Evolutionary conservation across 1,140 invertebrate species (phyloP).

Genomic region (Drosophila suzukii): DNA sequence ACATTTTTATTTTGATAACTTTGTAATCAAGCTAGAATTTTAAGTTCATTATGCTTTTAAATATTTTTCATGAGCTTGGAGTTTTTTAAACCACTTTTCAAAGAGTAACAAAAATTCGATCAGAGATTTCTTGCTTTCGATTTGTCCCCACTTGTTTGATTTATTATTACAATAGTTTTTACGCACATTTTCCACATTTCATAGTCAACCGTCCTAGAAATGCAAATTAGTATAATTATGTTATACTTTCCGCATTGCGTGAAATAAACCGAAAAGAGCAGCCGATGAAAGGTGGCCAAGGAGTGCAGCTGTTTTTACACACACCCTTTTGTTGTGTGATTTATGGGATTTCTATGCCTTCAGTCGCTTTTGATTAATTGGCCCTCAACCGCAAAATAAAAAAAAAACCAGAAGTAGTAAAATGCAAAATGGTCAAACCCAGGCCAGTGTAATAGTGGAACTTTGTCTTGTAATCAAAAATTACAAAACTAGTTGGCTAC

Average conservation of each 20-base stretch:
- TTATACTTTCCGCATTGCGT: constrained; percentile 41
- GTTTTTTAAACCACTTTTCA: neutral
- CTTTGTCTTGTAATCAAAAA: constrained; percentile 52
- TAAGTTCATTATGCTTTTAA: too few species aligned
- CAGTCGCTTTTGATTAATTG: constrained; percentile 69
- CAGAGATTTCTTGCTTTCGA: too few species aligned
- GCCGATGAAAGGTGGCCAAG: constrained; percentile 44
- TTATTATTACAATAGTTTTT: constrained; percentile 69
- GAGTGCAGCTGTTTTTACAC: constrained; percentile 37
- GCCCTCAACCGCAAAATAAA: constrained; percentile 13
- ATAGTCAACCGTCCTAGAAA: constrained; percentile 44
- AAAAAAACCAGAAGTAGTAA: constrained; percentile 13
- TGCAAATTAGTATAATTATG: constrained; percentile 80
- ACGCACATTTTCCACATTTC: constrained; percentile 62
- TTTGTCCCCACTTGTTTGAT: constrained; percentile 58
- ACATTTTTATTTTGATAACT: too few species aligned
- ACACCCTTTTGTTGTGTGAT: constrained; percentile 44
- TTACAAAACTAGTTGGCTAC: constrained; percentile 57
- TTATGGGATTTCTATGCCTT: constrained; percentile 53
- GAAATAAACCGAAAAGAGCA: constrained; percentile 16
- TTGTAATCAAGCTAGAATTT: too few species aligned
- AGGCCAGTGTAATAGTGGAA: constrained; percentile 39
- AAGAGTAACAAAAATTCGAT: constrained; percentile 27
- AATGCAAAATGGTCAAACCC: constrained; percentile 45
- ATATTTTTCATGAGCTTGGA: neutral